Base-by-base conservation (phyloP, 2,797 vertebrate species). In the Coregonus ussuriensis region DNA sequence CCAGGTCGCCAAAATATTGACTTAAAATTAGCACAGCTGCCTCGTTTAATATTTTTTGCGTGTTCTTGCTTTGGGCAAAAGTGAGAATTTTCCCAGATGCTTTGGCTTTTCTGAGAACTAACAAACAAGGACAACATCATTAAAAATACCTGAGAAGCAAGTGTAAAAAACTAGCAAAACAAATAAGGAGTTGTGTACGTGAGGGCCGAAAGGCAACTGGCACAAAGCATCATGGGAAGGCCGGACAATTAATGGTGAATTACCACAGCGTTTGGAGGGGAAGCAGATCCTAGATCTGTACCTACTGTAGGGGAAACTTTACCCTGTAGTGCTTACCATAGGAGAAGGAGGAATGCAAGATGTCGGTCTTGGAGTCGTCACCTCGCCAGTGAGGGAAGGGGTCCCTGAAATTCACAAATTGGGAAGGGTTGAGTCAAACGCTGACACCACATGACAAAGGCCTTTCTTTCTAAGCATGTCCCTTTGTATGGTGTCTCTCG, bases 381-480 rank as follows among this genome's bases (percentile, higher is more conserved):
- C 78, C 81, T 83, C 85, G 90, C 78, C 84, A 86, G 0, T 56
- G 89, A 76, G 81, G 86, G 75, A 91, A 89, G 21, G 81, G 82
- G 74, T 94, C 92, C 87, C 95, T 95, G 79, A 72, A 80, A 82
- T 16, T 56, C 69, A 77, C 11, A 85, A 86, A 86, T 4, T 79
- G 29, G 83, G 66, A 7, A 7, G 31, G 31, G 5, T 9, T 69
- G 4, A 47, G 7, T 25, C 9, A 47, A 74, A 47, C 6, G 1
- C 18, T n/a, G 16, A 41, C 41, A 53, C 16, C 37, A 51, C 31
- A 79, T 63, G 72, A 71, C 52, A 72, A 77, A 82, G 18, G 37
- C 51, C 67, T 73, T 7, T 11, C 18, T 33, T 71, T 33, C 15
- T 78, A 74, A 69, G 78, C 25, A 62, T 78, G 51, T 79, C 77